Base-by-base conservation (phyloP, 1,140 invertebrate genomes). In the Triops cancriformis region DNA sequence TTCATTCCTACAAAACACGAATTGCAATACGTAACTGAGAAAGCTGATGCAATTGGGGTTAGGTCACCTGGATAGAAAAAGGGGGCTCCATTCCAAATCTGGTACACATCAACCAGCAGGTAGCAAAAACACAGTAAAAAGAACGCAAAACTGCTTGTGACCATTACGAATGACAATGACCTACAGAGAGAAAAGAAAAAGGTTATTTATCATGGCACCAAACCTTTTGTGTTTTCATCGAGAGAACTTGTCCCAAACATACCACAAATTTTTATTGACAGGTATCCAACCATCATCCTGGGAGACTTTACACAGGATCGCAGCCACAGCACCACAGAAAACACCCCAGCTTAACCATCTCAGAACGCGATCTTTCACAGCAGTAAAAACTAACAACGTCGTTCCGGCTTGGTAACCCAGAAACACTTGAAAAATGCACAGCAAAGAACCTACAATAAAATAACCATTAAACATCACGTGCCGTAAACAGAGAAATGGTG, bases 341-440 rank as follows among this genome's bases (percentile, higher is more conserved):
- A 84, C 41, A 1, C 81, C 83, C 86, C 86, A 89, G 14, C 82
- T 76, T 9, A 86, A 75, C 85, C 86, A 87, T n/a, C 87, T 80
- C 6, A 23, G 82, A 12, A 82, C 26, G 23, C 82, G 74, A 18
- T 27, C 23, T 23, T 76, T 79, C 51, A 79, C 78, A 11, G 74
- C 73, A 14, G 73, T 45, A 76, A 80, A 83, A 1, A 81, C 80
- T 10, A 83, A 45, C 37, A 85, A 78, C 3, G 83, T 83, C 5
- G 80, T 79, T 51, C 84, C 84, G 28, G 82, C 81, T 82, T 88
- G 86, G 31, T 87, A 83, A 72, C 88, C 88, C 5, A 89, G 81
- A 81, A 94, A 91, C 9, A 93, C 93, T 79, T 96, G 90, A 23
- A 94, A 87, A 72, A 81, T 79, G 45, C 80, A 80, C 5, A 78